Evolutionary conservation across 2,797 vertebrate species (phyloP).

Genomic region (Poeciliopsis infans): DNA sequence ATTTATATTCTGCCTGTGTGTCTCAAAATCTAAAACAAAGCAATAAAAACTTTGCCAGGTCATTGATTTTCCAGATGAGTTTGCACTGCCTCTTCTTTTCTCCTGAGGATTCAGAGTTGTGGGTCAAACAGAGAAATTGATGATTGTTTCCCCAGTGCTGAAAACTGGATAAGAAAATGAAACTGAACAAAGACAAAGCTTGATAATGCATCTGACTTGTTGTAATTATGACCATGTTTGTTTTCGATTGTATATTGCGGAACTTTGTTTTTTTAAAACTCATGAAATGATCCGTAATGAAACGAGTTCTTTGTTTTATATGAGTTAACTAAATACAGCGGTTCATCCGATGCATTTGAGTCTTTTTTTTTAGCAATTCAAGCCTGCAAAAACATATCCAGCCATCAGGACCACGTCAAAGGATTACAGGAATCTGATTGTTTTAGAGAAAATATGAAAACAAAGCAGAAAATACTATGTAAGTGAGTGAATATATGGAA

Average conservation of each 20-base stretch:
- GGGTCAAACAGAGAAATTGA: constrained; percentile 19
- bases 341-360: neutral
- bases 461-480: neutral
- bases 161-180: constrained; percentile 50
- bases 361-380: neutral
- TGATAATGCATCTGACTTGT: neutral
- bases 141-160: constrained; percentile 18
- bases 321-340: neutral
- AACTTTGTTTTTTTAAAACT: neutral
- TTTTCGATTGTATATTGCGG: neutral
- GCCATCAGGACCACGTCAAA: neutral
- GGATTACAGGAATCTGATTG: neutral
- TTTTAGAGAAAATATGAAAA: neutral
- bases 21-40: neutral
- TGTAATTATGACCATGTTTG: neutral
- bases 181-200: constrained; percentile 20
- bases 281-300: neutral
- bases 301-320: neutral
- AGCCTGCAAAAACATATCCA: neutral
- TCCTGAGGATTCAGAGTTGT: constrained; percentile 10
- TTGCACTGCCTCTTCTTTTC: constrained; percentile 1
- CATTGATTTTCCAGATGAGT: constrained; percentile 16
- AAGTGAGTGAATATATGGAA: no score
- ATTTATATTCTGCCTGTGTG: constrained; percentile 1
- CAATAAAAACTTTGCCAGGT: neutral